Conservation (phyloP, 2,888 invertebrate genomes). For the Julus scanicus region DNA sequence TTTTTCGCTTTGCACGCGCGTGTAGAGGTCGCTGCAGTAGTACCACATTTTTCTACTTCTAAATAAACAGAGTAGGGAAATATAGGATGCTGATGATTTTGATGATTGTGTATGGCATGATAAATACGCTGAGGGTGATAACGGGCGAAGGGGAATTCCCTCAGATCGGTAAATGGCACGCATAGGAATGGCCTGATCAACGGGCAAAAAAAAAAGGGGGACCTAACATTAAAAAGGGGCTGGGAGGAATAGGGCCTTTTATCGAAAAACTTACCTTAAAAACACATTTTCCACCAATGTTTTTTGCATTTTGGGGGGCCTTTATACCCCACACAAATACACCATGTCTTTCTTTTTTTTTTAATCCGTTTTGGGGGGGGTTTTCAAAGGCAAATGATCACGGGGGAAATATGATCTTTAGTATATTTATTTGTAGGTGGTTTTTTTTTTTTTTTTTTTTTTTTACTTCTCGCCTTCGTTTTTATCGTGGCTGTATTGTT, state of each 20-base stretch:
- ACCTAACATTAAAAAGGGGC: not conserved
- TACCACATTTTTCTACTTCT: too few relatives aligned
- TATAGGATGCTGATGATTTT: conserved; percentile 4
- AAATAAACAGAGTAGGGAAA: too few relatives aligned
- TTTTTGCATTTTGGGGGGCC: not conserved
- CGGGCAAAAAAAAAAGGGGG: not conserved
- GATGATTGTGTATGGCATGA: conserved; percentile 20
- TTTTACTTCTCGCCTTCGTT: not conserved
- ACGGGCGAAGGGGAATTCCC: not conserved
- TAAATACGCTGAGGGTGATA: conserved; percentile 5
- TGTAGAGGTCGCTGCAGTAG: too few relatives aligned
- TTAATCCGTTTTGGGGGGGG: not conserved
- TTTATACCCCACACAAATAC: not conserved
- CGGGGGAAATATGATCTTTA: not conserved
- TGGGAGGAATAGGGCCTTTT: not conserved
- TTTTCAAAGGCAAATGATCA: not conserved
- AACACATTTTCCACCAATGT: not conserved
- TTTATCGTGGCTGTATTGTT: not conserved
- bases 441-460: too few relatives aligned
- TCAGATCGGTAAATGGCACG: conserved; percentile 3
- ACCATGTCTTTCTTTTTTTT: not conserved
- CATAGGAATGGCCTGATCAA: conserved; percentile 42
- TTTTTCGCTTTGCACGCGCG: not conserved
- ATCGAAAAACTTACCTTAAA: not conserved
- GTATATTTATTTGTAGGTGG: not conserved